Base-by-base conservation (phyloP, 2,888 invertebrate species). In the Acleris literana region DNA sequence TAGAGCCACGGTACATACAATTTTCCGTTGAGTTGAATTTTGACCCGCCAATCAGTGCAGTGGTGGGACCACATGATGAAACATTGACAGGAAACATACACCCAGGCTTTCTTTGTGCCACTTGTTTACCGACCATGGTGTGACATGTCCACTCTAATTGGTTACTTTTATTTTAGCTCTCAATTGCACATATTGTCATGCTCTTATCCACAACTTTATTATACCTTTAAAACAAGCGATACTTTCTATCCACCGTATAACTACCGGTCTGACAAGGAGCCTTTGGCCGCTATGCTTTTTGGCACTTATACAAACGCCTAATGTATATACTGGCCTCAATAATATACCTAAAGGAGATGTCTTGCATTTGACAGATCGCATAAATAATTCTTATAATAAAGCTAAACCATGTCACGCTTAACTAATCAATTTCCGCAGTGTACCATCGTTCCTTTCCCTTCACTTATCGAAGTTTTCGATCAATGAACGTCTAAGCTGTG, bases 101-200 rank as follows among this genome's bases (percentile, higher is more conserved):
- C 65, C 58, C 54, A 64, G 67, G 71, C 80, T 82, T 83, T 83
- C 81, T 81, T 81, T 73, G 81, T 74, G 72, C 82, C 67, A 81
- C 74, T 76, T 83, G 77, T 71, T 72, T 73, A 73, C 60, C 73
- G 76, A 76, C 73, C 78, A 75, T 75, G 75, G 69, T 73, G 72
- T 77, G 76, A 76, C 79, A 70, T 71, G 76, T 75, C 72, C 73
- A 77, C 76, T 78, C 72, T 76, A 77, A 77, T 78, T 77, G 74
- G 71, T 68, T 11, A 33, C 60, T 51, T 64, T 65, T 65, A 60
- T 65, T 65, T 65, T 65, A 60, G 46, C 33, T 43, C 17, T n/a
- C 49, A 18, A 25, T 55, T n/a, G 39, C 49, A 56, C 49, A 46
- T 48, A 17, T 63, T 49, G 22, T 58, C 48, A 29, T n/a, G n/a